Evolutionary conservation across 2,797 vertebrate species (phyloP).

Genomic region (Phoebastria nigripes): DNA sequence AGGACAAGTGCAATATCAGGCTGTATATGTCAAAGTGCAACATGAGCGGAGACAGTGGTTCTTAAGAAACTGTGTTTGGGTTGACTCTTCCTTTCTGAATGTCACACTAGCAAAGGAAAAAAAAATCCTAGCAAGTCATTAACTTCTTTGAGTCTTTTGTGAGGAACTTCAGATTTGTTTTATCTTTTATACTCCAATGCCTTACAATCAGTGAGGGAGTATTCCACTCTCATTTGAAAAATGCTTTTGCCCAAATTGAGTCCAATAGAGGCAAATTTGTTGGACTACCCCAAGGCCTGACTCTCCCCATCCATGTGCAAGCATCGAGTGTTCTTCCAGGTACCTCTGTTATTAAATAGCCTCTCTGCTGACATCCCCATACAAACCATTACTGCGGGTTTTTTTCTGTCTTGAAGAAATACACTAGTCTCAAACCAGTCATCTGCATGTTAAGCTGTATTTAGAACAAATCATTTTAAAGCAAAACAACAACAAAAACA

Average conservation of each 20-base stretch:
- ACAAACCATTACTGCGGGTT: not conserved
- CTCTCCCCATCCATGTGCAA: not conserved
- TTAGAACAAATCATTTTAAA: conserved; percentile 78
- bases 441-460: conserved; percentile 79
- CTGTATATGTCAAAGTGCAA: not conserved
- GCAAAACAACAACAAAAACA: conserved; percentile 72
- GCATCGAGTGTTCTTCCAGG: conserved; percentile 14
- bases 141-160: not conserved
- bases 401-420: conserved; percentile 62
- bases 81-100: not conserved
- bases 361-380: not conserved
- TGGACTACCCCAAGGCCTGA: not conserved
- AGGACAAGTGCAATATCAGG: not conserved
- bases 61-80: not conserved
- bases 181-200: not conserved
- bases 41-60: not conserved
- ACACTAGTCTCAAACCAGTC: conserved; percentile 73
- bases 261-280: not conserved
- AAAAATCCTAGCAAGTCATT: not conserved
- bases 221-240: conserved; percentile 20
- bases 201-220: not conserved
- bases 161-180: not conserved
- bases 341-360: not conserved
- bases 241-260: not conserved
- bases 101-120: not conserved